Conservation (phyloP, 2,888 invertebrate genomes). For the Cancer borealis region DNA sequence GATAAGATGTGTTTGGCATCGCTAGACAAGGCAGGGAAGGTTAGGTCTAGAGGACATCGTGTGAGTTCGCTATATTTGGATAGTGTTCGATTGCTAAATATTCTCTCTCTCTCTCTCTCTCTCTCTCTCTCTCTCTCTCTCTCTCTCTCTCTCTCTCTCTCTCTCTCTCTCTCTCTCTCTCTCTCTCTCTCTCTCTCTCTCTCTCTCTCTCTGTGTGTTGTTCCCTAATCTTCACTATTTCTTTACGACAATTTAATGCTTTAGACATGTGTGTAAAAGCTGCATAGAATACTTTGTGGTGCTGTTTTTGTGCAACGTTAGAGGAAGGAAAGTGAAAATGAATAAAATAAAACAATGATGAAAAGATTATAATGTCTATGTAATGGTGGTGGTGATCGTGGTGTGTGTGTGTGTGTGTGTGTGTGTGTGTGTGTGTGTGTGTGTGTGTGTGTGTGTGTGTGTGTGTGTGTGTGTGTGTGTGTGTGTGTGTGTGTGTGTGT, state of each 20-base stretch:
- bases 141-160: constrained; percentile 54
- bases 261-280: too few relatives aligned
- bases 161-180: constrained; percentile 62
- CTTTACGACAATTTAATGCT: neutral
- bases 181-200: constrained; percentile 29
- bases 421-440: constrained; percentile 33
- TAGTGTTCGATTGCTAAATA: neutral
- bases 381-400: neutral
- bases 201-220: neutral
- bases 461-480: constrained; percentile 34
- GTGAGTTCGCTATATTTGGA: neutral
- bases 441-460: constrained; percentile 25
- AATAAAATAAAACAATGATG: neutral
- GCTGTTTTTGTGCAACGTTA: neutral
- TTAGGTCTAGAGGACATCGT: neutral
- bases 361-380: neutral
- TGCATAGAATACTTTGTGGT: neutral
- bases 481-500: constrained; percentile 33
- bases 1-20: too few relatives aligned
- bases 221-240: neutral
- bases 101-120: neutral
- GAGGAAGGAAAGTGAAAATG: neutral
- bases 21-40: neutral
- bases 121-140: too few relatives aligned
- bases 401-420: constrained; percentile 18